Base-by-base conservation (phyloP, 2,888 invertebrate genomes). In the Tetanocera ferruginea region DNA sequence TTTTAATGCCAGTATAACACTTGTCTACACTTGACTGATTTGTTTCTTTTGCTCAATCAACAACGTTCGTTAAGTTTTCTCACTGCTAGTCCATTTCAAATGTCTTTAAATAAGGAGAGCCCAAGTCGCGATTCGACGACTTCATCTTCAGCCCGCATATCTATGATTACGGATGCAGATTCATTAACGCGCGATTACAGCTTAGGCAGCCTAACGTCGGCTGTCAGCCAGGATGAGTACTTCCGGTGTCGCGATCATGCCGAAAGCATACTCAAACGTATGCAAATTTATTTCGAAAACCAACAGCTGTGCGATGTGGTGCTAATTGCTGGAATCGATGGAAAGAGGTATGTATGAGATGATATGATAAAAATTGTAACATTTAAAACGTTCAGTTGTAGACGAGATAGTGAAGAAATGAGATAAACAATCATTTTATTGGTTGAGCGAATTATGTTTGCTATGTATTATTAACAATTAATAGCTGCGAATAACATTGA, bases 221-320 rank as follows among this genome's bases (percentile, higher is more conserved):
- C 93, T 80, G 92, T 93, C 75, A 94, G 94, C 79, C 94, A 94
- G 88, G 95, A 95, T 90, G 95, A 95, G 89, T 94, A 93, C 87
- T 95, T 94, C 89, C 92, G 93, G 84, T 93, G 94, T 87, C 92
- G 93, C 84, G 94, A 94, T 86, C 96, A 97, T 90, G 95, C 97
- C 8, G 95, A 96, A 86, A 92, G 92, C 77, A 95, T 96, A 85
- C 91, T 97, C 74, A 93, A 93, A 83, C 94, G 94, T 86, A 96
- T 97, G 94, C 95, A 94, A 88, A 92, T 93, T 74, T 97, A 96
- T 91, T 93, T 95, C 82, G 93, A 94, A 86, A 93, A 94, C 79
- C 94, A 95, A 84, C 94, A 96, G 89, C 91, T 98, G 74, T 97
- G 96, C 87, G 98, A 98, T 91, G 95, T 98, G 71, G 93, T 93